A percentile compares a stretch with the other conserved stretches of the same genome.
phyloP scores from a whole-genome alignment of 2,888 invertebrate genomes.

The Merodon equestris region DNA sequence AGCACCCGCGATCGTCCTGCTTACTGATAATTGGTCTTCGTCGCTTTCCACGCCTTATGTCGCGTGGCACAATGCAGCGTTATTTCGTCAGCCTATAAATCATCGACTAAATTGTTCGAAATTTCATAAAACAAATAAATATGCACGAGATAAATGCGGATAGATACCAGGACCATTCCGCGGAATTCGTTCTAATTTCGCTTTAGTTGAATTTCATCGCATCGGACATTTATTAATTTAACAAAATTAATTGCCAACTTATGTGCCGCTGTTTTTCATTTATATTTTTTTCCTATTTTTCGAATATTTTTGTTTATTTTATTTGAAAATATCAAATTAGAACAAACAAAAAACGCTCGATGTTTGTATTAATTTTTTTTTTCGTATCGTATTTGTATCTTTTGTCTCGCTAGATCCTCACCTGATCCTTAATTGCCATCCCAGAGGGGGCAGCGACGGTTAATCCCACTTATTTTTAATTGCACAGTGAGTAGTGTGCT shows the following conservation, averaged over 20 bases:
- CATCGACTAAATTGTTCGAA: no score
- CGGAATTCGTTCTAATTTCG: constrained; percentile 57
- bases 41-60: no score
- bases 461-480: neutral
- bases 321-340: constrained; percentile 21
- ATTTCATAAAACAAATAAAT: no score
- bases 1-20: no score
- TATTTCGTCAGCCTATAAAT: no score
- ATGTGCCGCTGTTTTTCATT: constrained; percentile 41
- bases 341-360: constrained; percentile 25
- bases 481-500: neutral
- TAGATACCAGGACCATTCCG: no score
- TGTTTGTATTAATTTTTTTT: constrained; percentile 35
- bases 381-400: neutral
- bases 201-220: neutral
- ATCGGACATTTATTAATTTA: constrained; percentile 45
- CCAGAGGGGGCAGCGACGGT: constrained; percentile 3
- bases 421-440: constrained; percentile 65
- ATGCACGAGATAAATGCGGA: no score
- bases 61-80: no score
- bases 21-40: no score
- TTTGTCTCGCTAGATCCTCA: constrained; percentile 20
- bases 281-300: constrained; percentile 30
- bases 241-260: constrained; percentile 56
- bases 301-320: neutral